These are phyloP conservation scores for Heliothis virescens DNA, from an alignment of 1,140 invertebrate genomes.

Conservation along the genomic window DNA sequence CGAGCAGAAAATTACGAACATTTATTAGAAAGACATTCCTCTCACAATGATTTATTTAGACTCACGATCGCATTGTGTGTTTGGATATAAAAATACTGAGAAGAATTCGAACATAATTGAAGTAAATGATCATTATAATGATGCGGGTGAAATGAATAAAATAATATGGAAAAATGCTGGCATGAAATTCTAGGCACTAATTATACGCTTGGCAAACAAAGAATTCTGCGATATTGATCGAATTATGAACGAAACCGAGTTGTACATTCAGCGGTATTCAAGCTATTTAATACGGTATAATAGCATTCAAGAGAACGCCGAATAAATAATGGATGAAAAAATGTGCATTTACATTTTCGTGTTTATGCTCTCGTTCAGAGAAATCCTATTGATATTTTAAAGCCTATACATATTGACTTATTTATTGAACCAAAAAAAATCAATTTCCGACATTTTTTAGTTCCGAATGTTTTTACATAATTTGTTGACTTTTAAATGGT, in stretches of 20 bases:
- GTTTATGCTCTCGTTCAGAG: neutral
- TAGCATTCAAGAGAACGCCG: neutral
- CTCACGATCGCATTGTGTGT: conserved; percentile 11
- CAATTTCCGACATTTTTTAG: no score
- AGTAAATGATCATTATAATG: conserved; percentile 1
- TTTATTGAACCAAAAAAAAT: neutral
- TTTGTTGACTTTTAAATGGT: no score
- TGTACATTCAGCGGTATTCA: conserved; percentile 3
- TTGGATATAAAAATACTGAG: neutral
- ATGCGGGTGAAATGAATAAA: neutral
- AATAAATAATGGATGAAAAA: conserved; percentile 22
- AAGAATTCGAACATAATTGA: neutral
- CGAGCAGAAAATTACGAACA: conserved; percentile 37
- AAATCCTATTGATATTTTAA: conserved; percentile 23
- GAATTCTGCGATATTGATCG: conserved; percentile 1
- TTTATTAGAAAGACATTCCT: conserved; percentile 37
- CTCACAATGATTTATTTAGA: conserved; percentile 27
- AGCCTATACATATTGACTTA: neutral
- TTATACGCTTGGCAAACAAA: conserved; percentile 19
- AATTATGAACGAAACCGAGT: neutral
- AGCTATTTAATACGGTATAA: conserved; percentile 17
- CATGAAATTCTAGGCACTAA: neutral
- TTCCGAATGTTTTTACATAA: no score
- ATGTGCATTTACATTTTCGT: conserved; percentile 29
- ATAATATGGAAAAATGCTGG: neutral